These are phyloP conservation scores for Zygaena filipendulae DNA, from an alignment of 2,888 invertebrate species.

Conservation along the genomic window DNA sequence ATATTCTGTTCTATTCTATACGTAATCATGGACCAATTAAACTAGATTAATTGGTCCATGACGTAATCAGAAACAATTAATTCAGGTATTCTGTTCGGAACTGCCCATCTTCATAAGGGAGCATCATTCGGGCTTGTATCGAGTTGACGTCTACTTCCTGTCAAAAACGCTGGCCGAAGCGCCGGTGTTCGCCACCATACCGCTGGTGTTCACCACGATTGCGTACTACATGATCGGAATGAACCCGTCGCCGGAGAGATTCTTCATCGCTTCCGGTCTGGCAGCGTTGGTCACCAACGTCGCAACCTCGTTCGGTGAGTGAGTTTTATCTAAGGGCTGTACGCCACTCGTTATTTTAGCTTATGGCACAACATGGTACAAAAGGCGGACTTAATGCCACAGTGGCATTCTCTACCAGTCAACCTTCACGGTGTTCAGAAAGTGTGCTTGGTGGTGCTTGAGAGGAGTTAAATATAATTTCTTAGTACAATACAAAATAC, in stretches of 20 bases:
- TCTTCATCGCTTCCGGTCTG: conserved; percentile 79
- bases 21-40: neutral
- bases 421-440: no score
- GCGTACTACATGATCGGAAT: conserved; percentile 92
- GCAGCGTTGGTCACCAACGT: conserved; percentile 88
- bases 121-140: conserved; percentile 89
- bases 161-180: conserved; percentile 91
- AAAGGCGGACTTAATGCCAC: no score
- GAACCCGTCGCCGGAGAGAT: conserved; percentile 73
- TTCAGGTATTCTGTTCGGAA: conserved; percentile 89
- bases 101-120: conserved; percentile 90
- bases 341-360: conserved; percentile 1
- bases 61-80: no score
- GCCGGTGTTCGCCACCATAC: conserved; percentile 86
- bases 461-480: no score
- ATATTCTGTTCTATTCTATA: neutral
- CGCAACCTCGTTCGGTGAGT: conserved; percentile 87
- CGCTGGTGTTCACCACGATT: conserved; percentile 83
- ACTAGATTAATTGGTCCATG: no score
- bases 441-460: no score
- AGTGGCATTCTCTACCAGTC: no score
- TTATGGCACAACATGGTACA: neutral
- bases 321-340: neutral
- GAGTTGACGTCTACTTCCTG: conserved; percentile 90
- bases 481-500: no score